Base-by-base conservation (phyloP, 2,888 invertebrate species). In the Philopedon plagiatum region DNA sequence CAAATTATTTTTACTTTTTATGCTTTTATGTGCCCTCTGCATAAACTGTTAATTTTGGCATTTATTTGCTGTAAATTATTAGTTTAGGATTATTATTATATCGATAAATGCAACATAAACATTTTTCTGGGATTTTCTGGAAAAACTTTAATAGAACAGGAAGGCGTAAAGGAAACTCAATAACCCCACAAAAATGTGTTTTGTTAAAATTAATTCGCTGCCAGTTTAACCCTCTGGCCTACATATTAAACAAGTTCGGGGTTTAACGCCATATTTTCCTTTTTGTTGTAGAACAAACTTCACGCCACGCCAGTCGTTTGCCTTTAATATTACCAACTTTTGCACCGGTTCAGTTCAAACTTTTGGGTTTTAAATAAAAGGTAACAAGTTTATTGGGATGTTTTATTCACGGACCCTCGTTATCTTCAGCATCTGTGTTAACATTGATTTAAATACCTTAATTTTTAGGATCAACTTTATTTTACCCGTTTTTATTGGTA, bases 281-380 rank as follows among this genome's bases (percentile, higher is more conserved):
- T 54, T 54, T 37, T 58, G 56, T 65, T 65, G 39, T 56, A 41
- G 32, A 44, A 44, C 65, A 57, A 65, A 65, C 65, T 65, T 65
- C 19, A 44, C 44, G 29, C 56, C 65, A 39, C 54, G 13, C 21
- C 65, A 41, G 65, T 37, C 56, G 41, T 54, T 64, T 64, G 54
- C 49, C 23, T 51, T 54, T 54, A 64, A 56, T 65, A 44, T 65
- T 41, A 56, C 26, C 56, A 65, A 65, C 65, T 65, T 65, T 64
- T 65, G 57, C 56, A 56, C 65, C 56, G 29, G n/a, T 62, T 62
- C 23, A 29, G 41, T 56, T 56, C 26, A 65, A 65, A 65, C 54
- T 65, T 65, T 64, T 37, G 39, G 19, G 54, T 54, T 64, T 65
- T 54, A 54, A 65, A 56, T 65, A 65, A 56, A 65, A 57, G 65